Evolutionary conservation across 2,888 invertebrate genomes (phyloP).

Genomic region (Lasioglossum figueresi): DNA sequence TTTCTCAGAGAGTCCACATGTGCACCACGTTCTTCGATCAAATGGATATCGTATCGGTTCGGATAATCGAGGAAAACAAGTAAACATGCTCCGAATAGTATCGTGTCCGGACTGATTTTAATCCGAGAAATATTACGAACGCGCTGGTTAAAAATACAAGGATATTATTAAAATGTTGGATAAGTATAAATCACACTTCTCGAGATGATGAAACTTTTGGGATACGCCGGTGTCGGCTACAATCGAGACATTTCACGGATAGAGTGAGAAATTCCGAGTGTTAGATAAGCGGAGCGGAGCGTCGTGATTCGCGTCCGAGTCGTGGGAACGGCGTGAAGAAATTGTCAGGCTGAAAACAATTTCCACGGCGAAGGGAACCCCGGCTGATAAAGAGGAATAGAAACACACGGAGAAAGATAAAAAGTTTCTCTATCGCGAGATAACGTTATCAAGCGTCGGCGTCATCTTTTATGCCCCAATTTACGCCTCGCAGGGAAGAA

Average conservation of each 20-base stretch:
- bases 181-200: too few species aligned
- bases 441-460: slow-evolving; percentile 73
- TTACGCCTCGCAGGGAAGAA: slow-evolving; percentile 64
- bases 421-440: slow-evolving; percentile 73
- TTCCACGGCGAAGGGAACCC: slow-evolving; percentile 39
- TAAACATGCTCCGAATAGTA: too few species aligned
- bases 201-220: too few species aligned
- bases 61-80: too few species aligned
- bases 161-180: too few species aligned
- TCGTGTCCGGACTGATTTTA: too few species aligned
- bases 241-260: background rate
- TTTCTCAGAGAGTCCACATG: too few species aligned
- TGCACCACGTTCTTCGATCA: too few species aligned
- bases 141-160: too few species aligned
- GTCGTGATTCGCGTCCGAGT: slow-evolving; percentile 14
- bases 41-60: too few species aligned
- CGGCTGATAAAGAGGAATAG: slow-evolving; percentile 50
- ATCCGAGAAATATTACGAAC: too few species aligned
- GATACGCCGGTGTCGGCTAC: background rate
- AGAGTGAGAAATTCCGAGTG: background rate
- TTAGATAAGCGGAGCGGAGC: background rate
- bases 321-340: slow-evolving; percentile 20
- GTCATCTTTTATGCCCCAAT: slow-evolving; percentile 76
- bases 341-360: slow-evolving; percentile 61
- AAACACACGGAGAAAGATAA: slow-evolving; percentile 59